phyloP scores from a whole-genome alignment of 2,888 invertebrate genomes.

The Blastobasis lacticolella region DNA sequence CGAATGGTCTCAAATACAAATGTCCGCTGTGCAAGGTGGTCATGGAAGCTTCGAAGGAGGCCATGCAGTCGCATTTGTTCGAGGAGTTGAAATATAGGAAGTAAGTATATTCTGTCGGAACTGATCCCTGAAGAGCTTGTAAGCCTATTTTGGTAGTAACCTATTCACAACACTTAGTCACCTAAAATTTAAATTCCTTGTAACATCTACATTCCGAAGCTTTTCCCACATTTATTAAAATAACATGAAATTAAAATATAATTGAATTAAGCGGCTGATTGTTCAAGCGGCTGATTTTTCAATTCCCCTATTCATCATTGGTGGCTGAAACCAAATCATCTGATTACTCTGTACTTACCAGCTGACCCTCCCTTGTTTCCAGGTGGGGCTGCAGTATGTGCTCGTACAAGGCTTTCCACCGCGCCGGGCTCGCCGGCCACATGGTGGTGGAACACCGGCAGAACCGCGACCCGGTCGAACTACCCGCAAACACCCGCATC shows the following conservation, averaged over 20 bases:
- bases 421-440: constrained; percentile 69
- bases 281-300: too few relatives aligned
- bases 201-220: too few relatives aligned
- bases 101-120: constrained; percentile 46
- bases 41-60: constrained; percentile 68
- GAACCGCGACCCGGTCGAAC: constrained; percentile 39
- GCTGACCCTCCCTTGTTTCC: constrained; percentile 15
- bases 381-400: constrained; percentile 77
- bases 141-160: too few relatives aligned
- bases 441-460: constrained; percentile 60
- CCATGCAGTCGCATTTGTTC: constrained; percentile 79
- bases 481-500: constrained; percentile 53
- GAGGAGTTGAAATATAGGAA: constrained; percentile 79
- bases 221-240: too few relatives aligned
- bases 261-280: too few relatives aligned
- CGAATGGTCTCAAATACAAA: constrained; percentile 68
- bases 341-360: neutral
- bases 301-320: too few relatives aligned
- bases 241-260: too few relatives aligned
- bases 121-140: too few relatives aligned
- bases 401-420: constrained; percentile 72
- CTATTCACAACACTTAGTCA: too few relatives aligned
- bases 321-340: too few relatives aligned
- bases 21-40: constrained; percentile 78
- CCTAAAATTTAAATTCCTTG: too few relatives aligned